Evolutionary conservation across 2,113 vertebrate genomes (phyloP), one percentile per base, ranked within the genome.

Genomic region (Cranoglanis bouderius): DNA sequence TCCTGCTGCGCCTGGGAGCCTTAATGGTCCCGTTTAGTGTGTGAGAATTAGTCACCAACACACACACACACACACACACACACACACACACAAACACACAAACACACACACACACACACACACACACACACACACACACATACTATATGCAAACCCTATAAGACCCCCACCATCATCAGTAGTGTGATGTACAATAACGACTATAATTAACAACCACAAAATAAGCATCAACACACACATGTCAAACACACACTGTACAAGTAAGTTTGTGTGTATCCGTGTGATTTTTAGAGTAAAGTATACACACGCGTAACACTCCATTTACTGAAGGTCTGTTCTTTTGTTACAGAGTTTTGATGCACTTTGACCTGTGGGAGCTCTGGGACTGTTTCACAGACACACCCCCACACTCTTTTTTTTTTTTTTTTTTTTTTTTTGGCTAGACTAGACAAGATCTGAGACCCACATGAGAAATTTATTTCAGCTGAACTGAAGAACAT

Each of bases 311-410:
- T 19, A 49, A 29, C 5, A 10, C 65, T 74, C 49, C 21, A 12
- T 74, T 85, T 55, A 74, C 49, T 55, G 35, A 75, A 87, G 26
- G 81, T 35, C 55, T 72, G n/a, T 13, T 35, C 46, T 67, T 78
- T 92, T 92, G 92, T 95, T 95, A 57, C n/a, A 61, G 32, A 40
- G 81, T 40, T 82, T 94, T 94, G 92, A 94, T 94, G 95, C 94
- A 94, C 95, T 92, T 57, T 93, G 93, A 91, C 93, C 94, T 90
- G 85, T 81, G 5, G 91, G 91, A 93, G 92, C 93, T 93, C 92
- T 90, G 94, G 94, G 93, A 94, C 93, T 93, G 94, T 94, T 43
- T 94, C 93, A 94, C 95, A 95, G 94, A 96, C 46, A 55, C 49
- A 95, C 96, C 7, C 65, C 8, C 75, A 49, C 21, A 72, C 35